Conservation (phyloP, 2,797 vertebrate genomes). For the Lacerta viridis region DNA sequence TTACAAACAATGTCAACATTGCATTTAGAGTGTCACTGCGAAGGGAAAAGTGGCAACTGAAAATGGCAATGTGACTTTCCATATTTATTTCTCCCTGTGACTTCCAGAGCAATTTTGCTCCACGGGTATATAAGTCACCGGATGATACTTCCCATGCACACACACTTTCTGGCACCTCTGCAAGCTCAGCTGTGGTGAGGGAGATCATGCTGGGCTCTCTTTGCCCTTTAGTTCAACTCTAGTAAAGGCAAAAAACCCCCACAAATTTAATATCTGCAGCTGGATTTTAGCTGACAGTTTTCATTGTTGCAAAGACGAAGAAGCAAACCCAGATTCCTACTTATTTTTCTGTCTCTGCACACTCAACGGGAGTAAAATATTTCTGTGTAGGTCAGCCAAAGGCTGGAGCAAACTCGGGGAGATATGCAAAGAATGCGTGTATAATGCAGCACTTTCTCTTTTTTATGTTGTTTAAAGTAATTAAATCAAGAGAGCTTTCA, state of each 20-base stretch:
- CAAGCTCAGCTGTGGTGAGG: slow-evolving; percentile 15
- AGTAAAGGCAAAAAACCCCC: not conserved
- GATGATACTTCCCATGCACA: not conserved
- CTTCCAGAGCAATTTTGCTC: slow-evolving; percentile 43
- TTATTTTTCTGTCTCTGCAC: not conserved
- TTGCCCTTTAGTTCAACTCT: slow-evolving; percentile 8
- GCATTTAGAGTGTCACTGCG: slow-evolving; percentile 50
- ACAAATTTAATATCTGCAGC: not conserved
- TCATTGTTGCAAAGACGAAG: not conserved
- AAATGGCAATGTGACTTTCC: not conserved
- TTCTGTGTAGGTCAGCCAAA: not conserved
- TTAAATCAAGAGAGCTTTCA: slow-evolving; percentile 30
- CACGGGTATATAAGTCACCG: slow-evolving; percentile 14
- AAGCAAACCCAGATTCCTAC: slow-evolving; percentile 20
- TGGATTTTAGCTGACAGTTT: slow-evolving; percentile 39
- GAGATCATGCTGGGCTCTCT: slow-evolving; percentile 25
- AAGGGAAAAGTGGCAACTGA: slow-evolving; percentile 54
- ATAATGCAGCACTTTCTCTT: not conserved
- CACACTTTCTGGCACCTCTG: slow-evolving; percentile 11
- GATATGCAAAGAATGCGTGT: not conserved
- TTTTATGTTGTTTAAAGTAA: not conserved
- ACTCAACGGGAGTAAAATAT: not conserved
- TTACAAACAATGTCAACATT: slow-evolving; percentile 43
- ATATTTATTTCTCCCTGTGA: slow-evolving; percentile 43
- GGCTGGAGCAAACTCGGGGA: not conserved